phyloP scores from a whole-genome alignment of 2,797 vertebrate genomes.

The Clamator glandarius region DNA sequence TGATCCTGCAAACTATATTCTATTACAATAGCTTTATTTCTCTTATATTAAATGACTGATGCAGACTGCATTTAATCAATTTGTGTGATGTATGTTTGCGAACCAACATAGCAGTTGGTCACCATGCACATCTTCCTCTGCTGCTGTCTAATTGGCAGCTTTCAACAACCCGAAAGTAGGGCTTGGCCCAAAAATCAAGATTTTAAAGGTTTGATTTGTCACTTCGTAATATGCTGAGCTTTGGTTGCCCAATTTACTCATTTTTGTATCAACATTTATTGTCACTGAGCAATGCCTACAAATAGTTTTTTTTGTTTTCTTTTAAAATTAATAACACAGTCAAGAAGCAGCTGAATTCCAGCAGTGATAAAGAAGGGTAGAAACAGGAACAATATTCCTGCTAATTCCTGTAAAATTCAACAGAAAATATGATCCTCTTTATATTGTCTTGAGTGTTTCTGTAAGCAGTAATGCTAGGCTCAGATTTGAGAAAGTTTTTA shows the following conservation, averaged over 20 bases:
- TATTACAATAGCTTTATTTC: constrained; percentile 44
- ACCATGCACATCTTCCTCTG: neutral
- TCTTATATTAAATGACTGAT: constrained; percentile 18
- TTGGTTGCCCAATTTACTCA: neutral
- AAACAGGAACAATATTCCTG: neutral
- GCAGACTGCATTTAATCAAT: constrained; percentile 41
- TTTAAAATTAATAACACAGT: neutral
- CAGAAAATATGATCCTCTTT: neutral
- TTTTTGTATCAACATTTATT: neutral
- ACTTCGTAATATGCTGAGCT: neutral
- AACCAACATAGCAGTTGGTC: neutral
- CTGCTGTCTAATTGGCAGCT: neutral
- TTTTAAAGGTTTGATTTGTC: constrained; percentile 33
- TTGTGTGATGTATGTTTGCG: neutral
- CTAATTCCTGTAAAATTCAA: neutral
- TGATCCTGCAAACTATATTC: constrained; percentile 30
- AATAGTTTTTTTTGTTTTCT: constrained; percentile 3
- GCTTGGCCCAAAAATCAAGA: neutral
- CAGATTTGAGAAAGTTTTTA: neutral
- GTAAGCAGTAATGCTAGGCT: neutral
- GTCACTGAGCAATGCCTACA: neutral
- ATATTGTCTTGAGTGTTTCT: neutral
- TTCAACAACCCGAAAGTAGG: neutral
- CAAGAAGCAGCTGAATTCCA: neutral
- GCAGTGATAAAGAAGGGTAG: neutral